Base-by-base conservation (phyloP, 2,888 invertebrate genomes). In the Caenorhabditis auriculariae region DNA sequence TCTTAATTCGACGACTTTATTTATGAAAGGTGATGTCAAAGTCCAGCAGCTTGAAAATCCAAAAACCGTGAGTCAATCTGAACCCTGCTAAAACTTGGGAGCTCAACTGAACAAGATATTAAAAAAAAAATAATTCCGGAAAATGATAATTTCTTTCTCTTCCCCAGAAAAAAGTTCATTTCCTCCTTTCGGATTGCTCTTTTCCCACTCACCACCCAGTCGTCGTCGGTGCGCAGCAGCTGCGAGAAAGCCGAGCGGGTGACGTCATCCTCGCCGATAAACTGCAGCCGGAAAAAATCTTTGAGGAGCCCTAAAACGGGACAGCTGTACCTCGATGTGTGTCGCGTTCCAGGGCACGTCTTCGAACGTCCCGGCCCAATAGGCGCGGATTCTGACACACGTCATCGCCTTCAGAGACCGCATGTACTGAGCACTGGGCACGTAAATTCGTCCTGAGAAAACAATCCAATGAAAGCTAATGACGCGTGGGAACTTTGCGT, bases 321-420 rank as follows among this genome's bases (percentile, higher is more conserved):
- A 4, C 5, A 38, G 17, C 38, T 38, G 38, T 27, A 50, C 48
- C 21, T 60, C 54, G 4, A 66, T 28, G n/a, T 51, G 19, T 6
- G 43, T 21, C 7, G 69, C 74, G 0, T 54, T 56, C 74, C 74
- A 74, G 19, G 74, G 74, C 12, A 71, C 70, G 44, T 72, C 74
- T n/a, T 72, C 73, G 43, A 62, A 66, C 26, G 65, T 57, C 26
- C 62, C 67, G 9, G 69, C 66, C 48, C 59, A 74, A 21, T 53
- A 32, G n/a, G 59, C 65, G 7, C 53, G 51, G 23, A 69, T 44
- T 38, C 58, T 54, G 23, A 72, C 68, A 37, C 53, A 50, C 7
- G 39, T 55, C 51, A 70, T 54, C 3, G 66, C 54, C n/a, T 53
- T 49, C 51, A 72, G 38, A 29, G 41, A 39, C 4, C 37, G 32